phyloP scores from a whole-genome alignment of 1,140 invertebrate genomes.

The Drosophila pruinosa region DNA sequence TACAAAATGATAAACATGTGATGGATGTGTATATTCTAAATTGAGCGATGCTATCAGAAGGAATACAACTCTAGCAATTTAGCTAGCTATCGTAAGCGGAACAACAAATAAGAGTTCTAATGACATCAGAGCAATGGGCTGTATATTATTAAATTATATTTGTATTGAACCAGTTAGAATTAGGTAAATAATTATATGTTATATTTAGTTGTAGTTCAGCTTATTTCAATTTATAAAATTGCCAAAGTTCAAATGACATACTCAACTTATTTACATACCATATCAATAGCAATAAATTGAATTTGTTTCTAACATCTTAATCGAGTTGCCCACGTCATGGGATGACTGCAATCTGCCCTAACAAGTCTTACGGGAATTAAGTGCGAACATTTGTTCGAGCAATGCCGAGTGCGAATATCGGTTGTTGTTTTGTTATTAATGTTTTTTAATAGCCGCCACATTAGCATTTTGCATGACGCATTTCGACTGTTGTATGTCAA shows the following conservation, averaged over 20 bases:
- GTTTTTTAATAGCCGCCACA: neutral
- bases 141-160: neutral
- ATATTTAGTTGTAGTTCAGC: no score
- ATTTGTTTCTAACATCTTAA: no score
- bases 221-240: no score
- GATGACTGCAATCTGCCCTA: no score
- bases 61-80: neutral
- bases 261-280: no score
- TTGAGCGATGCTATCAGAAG: neutral
- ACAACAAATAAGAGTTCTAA: neutral
- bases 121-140: neutral
- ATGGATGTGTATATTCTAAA: neutral
- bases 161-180: no score
- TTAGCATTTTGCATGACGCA: constrained; percentile 1
- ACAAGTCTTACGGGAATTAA: neutral
- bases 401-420: neutral
- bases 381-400: neutral
- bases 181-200: no score
- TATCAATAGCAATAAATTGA: no score
- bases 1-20: constrained; percentile 1
- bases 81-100: neutral
- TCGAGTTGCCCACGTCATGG: no score
- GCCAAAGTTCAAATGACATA: no score
- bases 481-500: constrained; percentile 54
- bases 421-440: constrained; percentile 18